Evolutionary conservation across 2,797 vertebrate species (phyloP).

Genomic region (Euthynnus affinis): DNA sequence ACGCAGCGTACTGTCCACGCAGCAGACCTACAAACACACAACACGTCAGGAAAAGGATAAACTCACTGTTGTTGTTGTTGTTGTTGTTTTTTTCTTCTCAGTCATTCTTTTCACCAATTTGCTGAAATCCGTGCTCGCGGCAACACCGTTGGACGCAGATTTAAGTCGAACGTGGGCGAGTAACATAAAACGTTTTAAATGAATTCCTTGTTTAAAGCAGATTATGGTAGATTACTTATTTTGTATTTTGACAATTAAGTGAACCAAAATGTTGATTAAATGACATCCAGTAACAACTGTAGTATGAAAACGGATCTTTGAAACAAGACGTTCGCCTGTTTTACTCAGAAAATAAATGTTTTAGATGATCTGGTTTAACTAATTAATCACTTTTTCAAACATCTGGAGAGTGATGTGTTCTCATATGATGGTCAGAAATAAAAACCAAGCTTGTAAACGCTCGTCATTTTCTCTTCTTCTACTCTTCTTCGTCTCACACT

Average conservation of each 20-base stretch:
- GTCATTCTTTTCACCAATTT: background rate
- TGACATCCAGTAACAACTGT: background rate
- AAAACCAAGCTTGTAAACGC: too few relatives aligned
- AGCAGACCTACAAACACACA: background rate
- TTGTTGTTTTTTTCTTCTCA: too few relatives aligned
- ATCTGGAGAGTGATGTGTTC: too few relatives aligned
- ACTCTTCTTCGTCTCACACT: too few relatives aligned
- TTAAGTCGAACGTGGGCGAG: background rate
- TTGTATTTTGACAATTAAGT: background rate
- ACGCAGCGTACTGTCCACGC: background rate
- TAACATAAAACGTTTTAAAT: too few relatives aligned
- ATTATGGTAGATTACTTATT: background rate
- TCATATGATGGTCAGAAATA: too few relatives aligned
- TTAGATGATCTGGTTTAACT: background rate
- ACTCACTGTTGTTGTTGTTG: background rate
- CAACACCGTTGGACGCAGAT: background rate
- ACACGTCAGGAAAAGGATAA: too few relatives aligned
- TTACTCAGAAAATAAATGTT: background rate
- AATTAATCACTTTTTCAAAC: too few relatives aligned
- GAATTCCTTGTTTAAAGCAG: too few relatives aligned
- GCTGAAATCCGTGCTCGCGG: background rate
- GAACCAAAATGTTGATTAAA: background rate
- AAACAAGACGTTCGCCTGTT: too few relatives aligned
- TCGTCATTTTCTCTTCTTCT: too few relatives aligned
- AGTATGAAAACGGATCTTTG: too few relatives aligned